Evolutionary conservation across 2,113 vertebrate genomes (phyloP), one percentile per base, ranked within the genome.

Genomic region (Hucho hucho): DNA sequence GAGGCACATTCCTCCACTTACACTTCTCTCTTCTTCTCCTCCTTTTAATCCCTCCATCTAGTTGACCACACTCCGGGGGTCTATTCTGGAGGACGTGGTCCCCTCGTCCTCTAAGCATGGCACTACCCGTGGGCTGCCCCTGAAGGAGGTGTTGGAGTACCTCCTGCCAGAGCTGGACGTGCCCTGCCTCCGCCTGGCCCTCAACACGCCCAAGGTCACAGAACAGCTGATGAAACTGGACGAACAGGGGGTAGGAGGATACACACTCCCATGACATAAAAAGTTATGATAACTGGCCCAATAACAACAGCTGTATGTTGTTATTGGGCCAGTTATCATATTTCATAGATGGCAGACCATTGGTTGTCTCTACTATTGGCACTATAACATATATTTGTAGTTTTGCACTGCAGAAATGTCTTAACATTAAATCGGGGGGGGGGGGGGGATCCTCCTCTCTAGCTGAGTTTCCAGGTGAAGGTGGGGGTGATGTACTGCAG

Each of bases 151-250:
- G 16, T 86, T 98, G 75, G 97, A 98, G 79, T 95, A 95, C 4
- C 92, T 97, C 49, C 92, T 98, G 74, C 96, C 97, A 0, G 97
- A 98, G 88, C 90, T 98, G 88, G 96, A 95, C 3, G 92, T 96
- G 64, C 93, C 96, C 79, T 98, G 97, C 84, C 91, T 98, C 49
- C 89, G 97, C 58, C 84, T 98, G 90, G 97, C 96, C 79, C 96
- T 98, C 89, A 98, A 97, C 88, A 97, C 96, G 0, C 96, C 97
- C 0, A 98, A 97, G 89, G 97, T 98, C 85, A 97, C 97, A 0
- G 97, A 98, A 78, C 97, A 98, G 77, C 95, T 98, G 77, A 96
- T 98, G 95, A 98, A 98, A 72, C 90, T 98, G 83, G 97, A 98
- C 73, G 97, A 98, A 70, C 97, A 98, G 93, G 96, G 96, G 92